phyloP scores from a whole-genome alignment of 2,113 vertebrate species.

The Leucosticte australis region DNA sequence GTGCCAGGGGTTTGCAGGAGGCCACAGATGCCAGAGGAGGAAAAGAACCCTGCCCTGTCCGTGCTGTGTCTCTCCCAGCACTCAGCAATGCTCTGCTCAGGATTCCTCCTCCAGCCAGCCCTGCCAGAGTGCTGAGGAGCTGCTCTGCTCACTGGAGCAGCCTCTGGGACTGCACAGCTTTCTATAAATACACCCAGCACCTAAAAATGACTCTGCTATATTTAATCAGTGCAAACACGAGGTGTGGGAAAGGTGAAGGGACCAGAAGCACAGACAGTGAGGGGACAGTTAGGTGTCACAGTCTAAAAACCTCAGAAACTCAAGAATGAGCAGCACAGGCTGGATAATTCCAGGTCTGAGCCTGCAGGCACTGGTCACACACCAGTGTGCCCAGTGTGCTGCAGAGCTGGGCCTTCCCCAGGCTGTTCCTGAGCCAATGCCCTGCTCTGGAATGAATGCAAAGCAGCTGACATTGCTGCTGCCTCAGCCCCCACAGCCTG shows the following conservation, averaged over 20 bases:
- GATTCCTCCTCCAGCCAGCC: neutral
- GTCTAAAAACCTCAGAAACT: neutral
- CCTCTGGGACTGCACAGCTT: neutral
- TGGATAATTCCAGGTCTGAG: neutral
- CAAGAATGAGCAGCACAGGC: neutral
- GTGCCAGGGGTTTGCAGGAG: neutral
- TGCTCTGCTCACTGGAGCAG: neutral
- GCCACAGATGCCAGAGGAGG: neutral
- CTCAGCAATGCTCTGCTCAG: too few relatives aligned
- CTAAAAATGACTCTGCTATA: constrained; percentile 30
- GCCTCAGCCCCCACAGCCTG: neutral
- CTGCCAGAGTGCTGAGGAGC: neutral
- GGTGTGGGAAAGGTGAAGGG: neutral
- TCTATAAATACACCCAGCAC: constrained; percentile 28
- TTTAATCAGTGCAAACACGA: neutral
- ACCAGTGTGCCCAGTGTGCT: neutral
- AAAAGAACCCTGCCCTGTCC: neutral
- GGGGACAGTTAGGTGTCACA: neutral
- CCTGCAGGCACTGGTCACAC: neutral
- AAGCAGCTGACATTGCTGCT: neutral
- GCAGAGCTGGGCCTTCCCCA: neutral
- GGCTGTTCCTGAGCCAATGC: neutral
- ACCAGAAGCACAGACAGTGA: neutral
- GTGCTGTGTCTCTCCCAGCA: neutral
- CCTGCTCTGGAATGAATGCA: neutral